phyloP scores from a whole-genome alignment of 2,797 vertebrate genomes.

The Pseudochirops corinnae region DNA sequence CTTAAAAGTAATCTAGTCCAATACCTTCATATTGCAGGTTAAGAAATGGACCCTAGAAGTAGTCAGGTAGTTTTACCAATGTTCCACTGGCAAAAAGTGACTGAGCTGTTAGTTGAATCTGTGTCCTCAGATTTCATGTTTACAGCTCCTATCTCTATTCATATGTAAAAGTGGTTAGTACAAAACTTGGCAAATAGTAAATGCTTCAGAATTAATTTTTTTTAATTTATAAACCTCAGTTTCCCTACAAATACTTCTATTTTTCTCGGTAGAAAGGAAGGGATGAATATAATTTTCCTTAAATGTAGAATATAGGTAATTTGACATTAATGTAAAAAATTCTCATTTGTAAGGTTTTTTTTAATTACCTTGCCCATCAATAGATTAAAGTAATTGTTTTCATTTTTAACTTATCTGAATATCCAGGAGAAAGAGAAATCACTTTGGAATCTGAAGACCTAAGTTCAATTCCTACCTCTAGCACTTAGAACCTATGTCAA shows the following conservation, averaged over 20 bases:
- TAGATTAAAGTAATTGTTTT: not conserved
- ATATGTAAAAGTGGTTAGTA: not conserved
- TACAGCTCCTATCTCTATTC: not conserved
- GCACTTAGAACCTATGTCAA: not conserved
- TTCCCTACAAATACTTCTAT: not conserved
- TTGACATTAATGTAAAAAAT: not conserved
- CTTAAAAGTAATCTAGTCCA: not conserved
- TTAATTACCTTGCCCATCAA: not conserved
- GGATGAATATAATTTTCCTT: not conserved
- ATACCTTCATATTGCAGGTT: not conserved
- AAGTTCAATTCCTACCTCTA: not conserved
- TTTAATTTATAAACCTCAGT: not conserved
- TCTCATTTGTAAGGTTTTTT: not conserved
- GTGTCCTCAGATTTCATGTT: not conserved
- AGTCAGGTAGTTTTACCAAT: not conserved
- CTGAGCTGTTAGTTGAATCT: not conserved
- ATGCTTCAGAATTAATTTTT: not conserved
- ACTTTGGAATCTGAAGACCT: not conserved
- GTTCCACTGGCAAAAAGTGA: not conserved
- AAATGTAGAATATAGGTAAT: not conserved
- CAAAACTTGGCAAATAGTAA: not conserved
- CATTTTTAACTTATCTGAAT: not conserved
- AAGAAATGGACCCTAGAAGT: not conserved
- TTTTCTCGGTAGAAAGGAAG: not conserved
- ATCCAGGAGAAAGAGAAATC: not conserved